phyloP scores from a whole-genome alignment of 2,797 vertebrate genomes.

The Sebastes vulpes region DNA sequence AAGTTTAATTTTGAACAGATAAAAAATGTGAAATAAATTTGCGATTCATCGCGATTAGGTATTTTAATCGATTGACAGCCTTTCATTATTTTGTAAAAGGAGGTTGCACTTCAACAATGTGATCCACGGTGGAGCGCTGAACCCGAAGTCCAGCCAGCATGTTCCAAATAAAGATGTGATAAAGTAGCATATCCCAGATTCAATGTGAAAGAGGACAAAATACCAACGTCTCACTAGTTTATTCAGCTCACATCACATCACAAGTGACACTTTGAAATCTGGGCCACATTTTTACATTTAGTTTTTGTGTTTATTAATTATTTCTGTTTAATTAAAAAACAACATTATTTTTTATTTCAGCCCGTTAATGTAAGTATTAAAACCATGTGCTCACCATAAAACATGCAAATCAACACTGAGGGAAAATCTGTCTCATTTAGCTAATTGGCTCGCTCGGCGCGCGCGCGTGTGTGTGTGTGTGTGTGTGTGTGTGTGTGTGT shows the following conservation, averaged over 20 bases:
- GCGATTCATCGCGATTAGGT: no score
- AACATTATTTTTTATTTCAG: not conserved
- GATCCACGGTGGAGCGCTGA: no score
- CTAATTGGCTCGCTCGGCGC: constrained; percentile 45
- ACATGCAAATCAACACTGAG: constrained; percentile 50
- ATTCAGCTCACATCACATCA: no score
- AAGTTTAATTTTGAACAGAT: no score
- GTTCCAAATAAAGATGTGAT: not conserved
- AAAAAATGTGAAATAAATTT: no score
- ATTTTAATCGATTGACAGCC: no score
- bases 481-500: not conserved
- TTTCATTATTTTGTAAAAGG: no score
- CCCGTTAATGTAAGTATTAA: constrained; percentile 12
- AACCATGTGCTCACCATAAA: constrained; percentile 33
- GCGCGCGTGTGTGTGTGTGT: not conserved
- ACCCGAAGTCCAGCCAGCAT: not conserved
- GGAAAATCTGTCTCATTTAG: constrained; percentile 57
- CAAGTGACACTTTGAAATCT: not conserved
- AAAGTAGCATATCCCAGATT: not conserved
- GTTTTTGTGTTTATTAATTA: not conserved
- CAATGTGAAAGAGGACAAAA: not conserved
- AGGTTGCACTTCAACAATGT: no score
- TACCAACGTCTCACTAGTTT: no score
- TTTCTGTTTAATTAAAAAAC: not conserved
- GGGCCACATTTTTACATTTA: not conserved